Evolutionary conservation across 2,797 vertebrate species (phyloP), one percentile per base, ranked within the genome.

Genomic region (Syndactyla subalaris): DNA sequence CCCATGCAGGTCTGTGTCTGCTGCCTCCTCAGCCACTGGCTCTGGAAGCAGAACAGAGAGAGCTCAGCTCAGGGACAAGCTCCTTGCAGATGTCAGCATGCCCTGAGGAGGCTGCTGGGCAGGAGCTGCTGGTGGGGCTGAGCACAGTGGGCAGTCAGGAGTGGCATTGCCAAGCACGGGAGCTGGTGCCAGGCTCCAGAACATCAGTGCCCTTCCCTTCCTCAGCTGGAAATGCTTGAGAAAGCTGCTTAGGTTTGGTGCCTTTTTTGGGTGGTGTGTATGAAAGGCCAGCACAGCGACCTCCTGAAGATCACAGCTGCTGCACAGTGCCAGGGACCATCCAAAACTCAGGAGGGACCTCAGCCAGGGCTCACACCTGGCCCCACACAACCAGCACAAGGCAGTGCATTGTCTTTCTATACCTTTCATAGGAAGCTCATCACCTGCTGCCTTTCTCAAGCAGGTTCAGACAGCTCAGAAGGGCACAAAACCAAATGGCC

Each of bases 11-110:
- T 96, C 95, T 41, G 76, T 83, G 57, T 92, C 95, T 52, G 41
- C 85, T 6, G 91, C 70, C 83, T 96, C 96, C 92, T 97, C 94
- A 82, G 95, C 95, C 2, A 77, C 96, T 96, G 95, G 93, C 48
- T 96, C 96, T 97, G 75, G 51, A 85, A 85, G 72, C 86, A 62
- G 62, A 70, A 93, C 58, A 79, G 70, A 85, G 59, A 77, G 51
- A 72, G 72, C 70, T 24, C 0, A 51, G 13, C 63, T 82, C 70
- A 71, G 83, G 62, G 84, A 59, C 20, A 43, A 88, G 72, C 36
- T 71, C 59, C 71, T 48, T 26, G 51, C 55, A 41, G 54, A 7
- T 20, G 21, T 34, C 85, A 84, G 65, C 34, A 65, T 68, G 39
- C 48, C 73, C 63, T 41, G 62, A 63, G 72, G 46, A 73, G 23